Percentiles rank a stretch among this genome's conserved stretches.
These are phyloP conservation scores for Hydra vulgaris DNA, from an alignment of 30 jellyfish, hydroid and myxozoan species.

Conservation along the genomic window DNA sequence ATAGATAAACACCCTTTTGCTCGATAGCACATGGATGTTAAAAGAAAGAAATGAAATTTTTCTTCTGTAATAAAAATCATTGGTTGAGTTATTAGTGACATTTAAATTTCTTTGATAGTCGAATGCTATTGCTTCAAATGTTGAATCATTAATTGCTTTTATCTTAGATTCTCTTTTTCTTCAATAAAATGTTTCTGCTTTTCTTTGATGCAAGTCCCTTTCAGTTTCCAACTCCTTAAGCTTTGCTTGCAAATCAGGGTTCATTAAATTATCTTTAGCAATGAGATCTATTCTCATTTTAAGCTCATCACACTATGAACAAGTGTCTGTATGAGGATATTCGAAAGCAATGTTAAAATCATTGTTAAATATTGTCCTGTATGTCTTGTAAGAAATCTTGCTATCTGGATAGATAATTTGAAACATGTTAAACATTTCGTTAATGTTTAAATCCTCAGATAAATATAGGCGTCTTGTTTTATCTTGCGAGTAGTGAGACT, in stretches of 20 bases:
- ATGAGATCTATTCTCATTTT: neutral
- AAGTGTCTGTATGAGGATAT: neutral
- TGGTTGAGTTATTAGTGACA: neutral
- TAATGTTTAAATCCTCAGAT: neutral
- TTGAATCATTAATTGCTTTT: neutral
- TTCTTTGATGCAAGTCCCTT: neutral
- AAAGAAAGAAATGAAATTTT: neutral
- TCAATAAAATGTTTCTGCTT: neutral
- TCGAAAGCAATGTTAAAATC: neutral
- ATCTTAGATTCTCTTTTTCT: neutral
- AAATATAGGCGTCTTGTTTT: neutral
- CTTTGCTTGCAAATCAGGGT: neutral
- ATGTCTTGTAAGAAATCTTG: slow-evolving; percentile 6
- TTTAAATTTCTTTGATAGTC: neutral
- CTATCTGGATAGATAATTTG: neutral
- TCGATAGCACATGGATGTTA: neutral
- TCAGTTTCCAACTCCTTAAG: neutral
- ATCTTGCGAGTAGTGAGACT: neutral
- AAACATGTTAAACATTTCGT: neutral
- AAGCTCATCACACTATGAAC: slow-evolving; percentile 4
- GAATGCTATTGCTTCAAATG: neutral
- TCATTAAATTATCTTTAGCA: neutral
- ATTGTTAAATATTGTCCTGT: neutral
- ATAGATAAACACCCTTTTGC: neutral
- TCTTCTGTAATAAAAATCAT: neutral